These are phyloP conservation scores for Coleophora flavipennella DNA, from an alignment of 2,888 invertebrate species.

Conservation along the genomic window DNA sequence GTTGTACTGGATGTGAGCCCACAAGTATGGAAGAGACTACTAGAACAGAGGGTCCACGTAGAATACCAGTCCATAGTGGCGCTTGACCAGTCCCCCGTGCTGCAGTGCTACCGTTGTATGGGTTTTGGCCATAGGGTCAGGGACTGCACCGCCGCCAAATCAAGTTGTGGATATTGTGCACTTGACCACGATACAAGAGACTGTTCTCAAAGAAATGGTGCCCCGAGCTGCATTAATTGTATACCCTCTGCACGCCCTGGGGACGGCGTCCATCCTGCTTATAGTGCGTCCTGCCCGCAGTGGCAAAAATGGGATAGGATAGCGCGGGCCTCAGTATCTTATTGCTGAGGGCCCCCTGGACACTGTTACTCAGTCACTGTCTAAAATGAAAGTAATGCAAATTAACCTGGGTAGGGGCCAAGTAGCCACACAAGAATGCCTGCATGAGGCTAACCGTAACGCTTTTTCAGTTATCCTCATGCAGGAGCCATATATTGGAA, in stretches of 20 bases:
- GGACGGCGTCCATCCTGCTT: neutral
- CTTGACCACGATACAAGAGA: neutral
- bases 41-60: neutral
- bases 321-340: conserved; percentile 5
- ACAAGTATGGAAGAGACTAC: neutral
- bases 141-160: neutral
- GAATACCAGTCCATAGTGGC: neutral
- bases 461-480: conserved; percentile 4
- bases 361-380: too few species aligned
- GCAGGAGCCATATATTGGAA: conserved; percentile 11
- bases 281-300: neutral
- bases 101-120: neutral
- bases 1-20: neutral
- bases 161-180: neutral
- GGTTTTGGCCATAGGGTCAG: neutral
- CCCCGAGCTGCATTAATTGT: neutral
- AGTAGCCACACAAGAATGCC: conserved; percentile 8
- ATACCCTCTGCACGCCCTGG: neutral
- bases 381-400: conserved; percentile 9
- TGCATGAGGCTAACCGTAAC: conserved; percentile 4
- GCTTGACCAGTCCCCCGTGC: neutral
- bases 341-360: neutral
- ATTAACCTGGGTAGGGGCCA: neutral
- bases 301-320: conserved; percentile 10
- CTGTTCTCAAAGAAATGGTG: neutral